These are phyloP conservation scores for Myotis davidii DNA, from an alignment of 2,113 vertebrate species.

Conservation along the genomic window DNA sequence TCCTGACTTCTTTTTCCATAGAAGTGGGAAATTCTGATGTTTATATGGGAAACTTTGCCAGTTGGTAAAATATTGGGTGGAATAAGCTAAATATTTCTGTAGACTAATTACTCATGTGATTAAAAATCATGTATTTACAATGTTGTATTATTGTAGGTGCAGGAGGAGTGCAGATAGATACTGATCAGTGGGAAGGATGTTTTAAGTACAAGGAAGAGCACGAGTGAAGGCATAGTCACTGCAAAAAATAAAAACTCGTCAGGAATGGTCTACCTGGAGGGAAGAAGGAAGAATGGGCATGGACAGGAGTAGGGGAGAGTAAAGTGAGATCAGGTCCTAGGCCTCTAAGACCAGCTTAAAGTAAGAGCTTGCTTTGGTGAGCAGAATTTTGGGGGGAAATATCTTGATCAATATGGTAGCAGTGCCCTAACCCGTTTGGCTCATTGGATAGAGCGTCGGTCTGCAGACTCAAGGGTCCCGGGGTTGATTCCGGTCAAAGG, in stretches of 20 bases:
- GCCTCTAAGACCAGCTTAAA: neutral
- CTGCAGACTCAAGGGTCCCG: too few relatives aligned
- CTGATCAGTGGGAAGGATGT: neutral
- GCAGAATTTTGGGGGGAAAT: neutral
- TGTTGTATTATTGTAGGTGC: neutral
- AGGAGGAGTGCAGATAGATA: neutral
- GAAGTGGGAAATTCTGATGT: neutral
- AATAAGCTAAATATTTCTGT: neutral
- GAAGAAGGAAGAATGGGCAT: neutral
- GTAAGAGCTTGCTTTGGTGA: neutral
- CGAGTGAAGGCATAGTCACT: neutral
- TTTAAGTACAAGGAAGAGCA: neutral
- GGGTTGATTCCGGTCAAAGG: too few relatives aligned
- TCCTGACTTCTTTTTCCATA: neutral
- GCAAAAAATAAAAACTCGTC: neutral
- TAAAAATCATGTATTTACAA: neutral
- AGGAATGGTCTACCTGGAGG: neutral
- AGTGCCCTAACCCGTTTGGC: too few relatives aligned
- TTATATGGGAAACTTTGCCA: constrained; percentile 7
- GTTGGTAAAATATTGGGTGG: neutral
- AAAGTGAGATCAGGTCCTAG: neutral
- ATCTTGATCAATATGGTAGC: neutral
- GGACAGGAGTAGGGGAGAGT: neutral
- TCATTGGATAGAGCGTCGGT: too few relatives aligned
- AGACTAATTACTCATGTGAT: neutral